Evolutionary conservation across 2,888 invertebrate genomes (phyloP).

Genomic region (Andrena flavipes): DNA sequence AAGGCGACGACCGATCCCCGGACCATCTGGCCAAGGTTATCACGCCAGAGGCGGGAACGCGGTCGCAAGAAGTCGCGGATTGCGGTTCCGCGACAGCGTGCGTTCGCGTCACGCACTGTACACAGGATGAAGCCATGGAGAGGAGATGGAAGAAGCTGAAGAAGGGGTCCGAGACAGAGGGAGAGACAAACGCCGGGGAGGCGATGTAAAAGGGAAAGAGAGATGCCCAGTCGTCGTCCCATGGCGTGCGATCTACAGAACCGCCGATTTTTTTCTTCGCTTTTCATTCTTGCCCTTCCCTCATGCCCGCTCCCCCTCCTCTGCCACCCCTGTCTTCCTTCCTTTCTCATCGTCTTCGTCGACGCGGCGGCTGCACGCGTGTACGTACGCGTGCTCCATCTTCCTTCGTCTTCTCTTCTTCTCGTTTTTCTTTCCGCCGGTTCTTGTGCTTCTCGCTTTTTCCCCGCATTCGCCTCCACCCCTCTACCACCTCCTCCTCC

Average conservation of each 20-base stretch:
- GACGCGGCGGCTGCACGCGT: slow-evolving; percentile 44
- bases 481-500: slow-evolving; percentile 7
- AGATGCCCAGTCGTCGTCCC: slow-evolving; percentile 61
- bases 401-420: slow-evolving; percentile 31
- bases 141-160: slow-evolving; percentile 15
- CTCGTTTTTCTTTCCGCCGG: slow-evolving; percentile 46
- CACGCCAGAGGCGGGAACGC: slow-evolving; percentile 39
- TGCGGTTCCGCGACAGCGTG: slow-evolving; percentile 65
- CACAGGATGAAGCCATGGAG: slow-evolving; percentile 51
- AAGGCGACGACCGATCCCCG: background rate
- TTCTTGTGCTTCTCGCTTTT: slow-evolving; percentile 50
- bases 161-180: slow-evolving; percentile 10
- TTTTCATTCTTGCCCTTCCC: slow-evolving; percentile 72
- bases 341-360: slow-evolving; percentile 52
- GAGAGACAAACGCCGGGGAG: slow-evolving; percentile 15
- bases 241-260: slow-evolving; percentile 78
- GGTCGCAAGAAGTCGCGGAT: slow-evolving; percentile 55
- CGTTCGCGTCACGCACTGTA: slow-evolving; percentile 75
- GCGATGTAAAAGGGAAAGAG: slow-evolving; percentile 22
- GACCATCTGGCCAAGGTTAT: slow-evolving; percentile 34
- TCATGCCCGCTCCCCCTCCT: slow-evolving; percentile 8
- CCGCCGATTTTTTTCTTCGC: slow-evolving; percentile 75
- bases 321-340: slow-evolving; percentile 15
- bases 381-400: slow-evolving; percentile 51
- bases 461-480: slow-evolving; percentile 30